Evolutionary conservation across 2,888 invertebrate genomes (phyloP), one percentile per base, ranked within the genome.

Genomic region (Xanthorhoe designata): DNA sequence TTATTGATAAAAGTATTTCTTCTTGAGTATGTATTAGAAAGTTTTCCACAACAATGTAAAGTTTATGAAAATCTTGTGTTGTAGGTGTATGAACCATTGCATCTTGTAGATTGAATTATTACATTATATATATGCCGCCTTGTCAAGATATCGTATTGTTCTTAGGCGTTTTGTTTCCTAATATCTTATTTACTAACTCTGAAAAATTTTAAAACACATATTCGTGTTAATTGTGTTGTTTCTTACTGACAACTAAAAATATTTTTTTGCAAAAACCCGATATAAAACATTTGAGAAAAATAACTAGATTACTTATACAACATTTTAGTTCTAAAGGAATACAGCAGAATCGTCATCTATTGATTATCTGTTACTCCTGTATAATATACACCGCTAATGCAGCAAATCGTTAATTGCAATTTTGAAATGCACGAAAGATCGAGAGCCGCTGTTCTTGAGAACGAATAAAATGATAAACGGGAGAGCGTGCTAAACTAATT

Each of bases 1-100:
- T 79, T 79, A 73, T 77, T 77, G 64, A 70, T 72, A 67, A 72
- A 42, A 77, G 73, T 64, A 74, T 77, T 78, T 80, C 69, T 70
- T 79, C 69, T 76, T 74, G 66, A 72, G 69, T 77, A 78, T 76
- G 69, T 75, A 71, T 73, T 77, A 35, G 29, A 65, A 56, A 24
- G 24, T 67, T 68, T 64, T 71, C 65, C 67, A 74, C 72, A 71
- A 72, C 71, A 71, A 71, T 78, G 76, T 77, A 70, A 71, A 77
- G 70, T 73, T 75, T 66, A 73, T 72, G 71, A 73, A 70, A 70
- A 71, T 70, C 76, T 78, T 78, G 62, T 77, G 75, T 71, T 70
- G 70, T 72, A 77, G 75, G 72, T 61, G 53, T 52, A 53, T 59
- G 58, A 52, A 66, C 47, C 63, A 56, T 61, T 62, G 62, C 70